Conservation (phyloP, 2,113 vertebrate species). For the Myotis lucifugus region DNA sequence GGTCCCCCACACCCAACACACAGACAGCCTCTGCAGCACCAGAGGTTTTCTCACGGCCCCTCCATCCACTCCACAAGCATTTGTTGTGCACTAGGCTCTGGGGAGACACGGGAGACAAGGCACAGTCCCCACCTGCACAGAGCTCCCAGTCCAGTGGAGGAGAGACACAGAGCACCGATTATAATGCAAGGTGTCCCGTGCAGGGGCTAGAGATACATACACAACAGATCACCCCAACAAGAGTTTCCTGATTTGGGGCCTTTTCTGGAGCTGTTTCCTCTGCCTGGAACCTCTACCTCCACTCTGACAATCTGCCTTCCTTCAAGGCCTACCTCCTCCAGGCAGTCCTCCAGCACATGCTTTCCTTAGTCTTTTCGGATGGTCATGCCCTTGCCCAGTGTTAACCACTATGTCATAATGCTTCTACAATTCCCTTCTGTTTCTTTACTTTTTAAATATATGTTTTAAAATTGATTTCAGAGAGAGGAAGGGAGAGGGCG, state of each 20-base stretch:
- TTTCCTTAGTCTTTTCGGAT: not conserved
- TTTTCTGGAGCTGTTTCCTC: not conserved
- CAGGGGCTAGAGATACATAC: not conserved
- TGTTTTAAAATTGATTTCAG: too few relatives aligned
- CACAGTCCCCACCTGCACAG: not conserved
- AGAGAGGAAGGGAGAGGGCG: too few relatives aligned
- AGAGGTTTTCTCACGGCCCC: not conserved
- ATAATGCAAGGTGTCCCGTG: not conserved
- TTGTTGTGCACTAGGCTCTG: not conserved
- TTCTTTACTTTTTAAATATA: not conserved
- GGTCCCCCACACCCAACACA: too few relatives aligned
- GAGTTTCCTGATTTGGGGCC: not conserved
- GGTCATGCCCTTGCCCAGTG: not conserved
- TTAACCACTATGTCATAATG: not conserved
- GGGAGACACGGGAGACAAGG: not conserved
- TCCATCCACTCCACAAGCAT: not conserved
- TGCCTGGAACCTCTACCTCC: not conserved
- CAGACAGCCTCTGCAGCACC: not conserved
- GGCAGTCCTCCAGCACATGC: not conserved
- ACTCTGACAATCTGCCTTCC: not conserved
- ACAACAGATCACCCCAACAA: not conserved
- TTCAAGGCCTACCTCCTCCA: not conserved
- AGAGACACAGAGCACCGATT: not conserved
- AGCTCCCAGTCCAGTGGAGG: not conserved
- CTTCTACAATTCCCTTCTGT: not conserved